These are phyloP conservation scores for Oreocharis arfaki DNA, from an alignment of 2,113 vertebrate genomes.

Conservation along the genomic window DNA sequence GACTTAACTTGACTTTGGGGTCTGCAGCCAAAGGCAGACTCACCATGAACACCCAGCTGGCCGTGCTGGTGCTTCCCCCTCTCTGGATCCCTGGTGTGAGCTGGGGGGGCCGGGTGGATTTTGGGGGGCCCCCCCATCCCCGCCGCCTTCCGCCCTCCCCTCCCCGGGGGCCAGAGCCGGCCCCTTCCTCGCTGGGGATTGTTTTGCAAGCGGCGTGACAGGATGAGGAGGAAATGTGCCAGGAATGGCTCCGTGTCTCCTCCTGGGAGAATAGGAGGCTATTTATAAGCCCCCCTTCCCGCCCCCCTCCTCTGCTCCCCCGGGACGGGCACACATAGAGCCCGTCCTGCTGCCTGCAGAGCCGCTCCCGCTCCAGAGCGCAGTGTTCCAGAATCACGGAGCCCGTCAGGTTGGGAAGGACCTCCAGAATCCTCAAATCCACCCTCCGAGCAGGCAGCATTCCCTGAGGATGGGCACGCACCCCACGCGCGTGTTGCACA, in stretches of 20 bases:
- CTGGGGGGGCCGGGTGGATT: rapidly evolving
- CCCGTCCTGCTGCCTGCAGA: background rate
- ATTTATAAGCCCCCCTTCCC: background rate
- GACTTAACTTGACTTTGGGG: background rate
- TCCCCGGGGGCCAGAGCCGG: background rate
- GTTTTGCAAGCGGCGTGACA: slow-evolving; percentile 56
- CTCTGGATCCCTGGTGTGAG: background rate
- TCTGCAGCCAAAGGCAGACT: background rate
- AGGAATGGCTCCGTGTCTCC: slow-evolving; percentile 43
- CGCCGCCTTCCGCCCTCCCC: rapidly evolving
- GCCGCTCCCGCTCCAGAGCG: background rate
- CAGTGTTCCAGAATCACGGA: rapidly evolving
- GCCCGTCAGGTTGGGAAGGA: rapidly evolving
- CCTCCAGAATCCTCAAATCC: background rate
- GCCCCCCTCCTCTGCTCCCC: background rate
- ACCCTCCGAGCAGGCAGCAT: rapidly evolving
- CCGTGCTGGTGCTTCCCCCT: rapidly evolving
- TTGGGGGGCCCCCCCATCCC: background rate
- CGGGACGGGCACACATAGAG: background rate
- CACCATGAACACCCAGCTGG: rapidly evolving
- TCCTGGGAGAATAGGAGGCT: background rate
- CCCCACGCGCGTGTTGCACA: rapidly evolving
- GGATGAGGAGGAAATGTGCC: slow-evolving; percentile 66
- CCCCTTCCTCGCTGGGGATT: slow-evolving; percentile 9
- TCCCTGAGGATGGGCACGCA: background rate